These are phyloP conservation scores for Myripristis murdjan DNA, from an alignment of 2,797 vertebrate species.

Conservation along the genomic window DNA sequence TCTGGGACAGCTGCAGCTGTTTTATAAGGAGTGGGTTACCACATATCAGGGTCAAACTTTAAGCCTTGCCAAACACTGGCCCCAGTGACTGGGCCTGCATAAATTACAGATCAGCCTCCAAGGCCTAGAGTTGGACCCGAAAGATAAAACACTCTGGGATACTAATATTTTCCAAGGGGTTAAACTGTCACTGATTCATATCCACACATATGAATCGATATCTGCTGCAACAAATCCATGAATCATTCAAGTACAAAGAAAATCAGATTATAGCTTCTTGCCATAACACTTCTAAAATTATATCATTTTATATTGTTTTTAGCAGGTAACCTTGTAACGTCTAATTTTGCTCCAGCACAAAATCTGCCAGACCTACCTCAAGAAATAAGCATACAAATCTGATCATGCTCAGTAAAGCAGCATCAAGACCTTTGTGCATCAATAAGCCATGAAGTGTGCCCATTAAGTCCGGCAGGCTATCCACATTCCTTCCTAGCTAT, in stretches of 20 bases:
- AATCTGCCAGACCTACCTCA: not conserved
- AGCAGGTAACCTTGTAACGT: not conserved
- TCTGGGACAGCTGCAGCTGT: slow-evolving; percentile 57
- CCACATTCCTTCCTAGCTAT: slow-evolving; percentile 16
- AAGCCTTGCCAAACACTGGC: slow-evolving; percentile 56
- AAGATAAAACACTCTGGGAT: not conserved
- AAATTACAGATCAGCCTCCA: slow-evolving; percentile 51
- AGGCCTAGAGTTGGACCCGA: not conserved
- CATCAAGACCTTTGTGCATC: slow-evolving; percentile 10
- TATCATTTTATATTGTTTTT: not conserved
- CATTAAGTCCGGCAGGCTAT: slow-evolving; percentile 9
- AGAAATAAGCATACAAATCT: not conserved
- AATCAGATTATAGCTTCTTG: not conserved
- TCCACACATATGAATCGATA: not conserved
- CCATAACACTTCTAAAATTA: not conserved
- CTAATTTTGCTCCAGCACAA: not conserved
- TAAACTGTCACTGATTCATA: not conserved
- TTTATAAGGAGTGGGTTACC: slow-evolving; percentile 52
- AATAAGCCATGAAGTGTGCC: slow-evolving; percentile 26
- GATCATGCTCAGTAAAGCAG: not conserved
- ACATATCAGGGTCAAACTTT: slow-evolving; percentile 58
- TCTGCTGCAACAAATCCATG: not conserved
- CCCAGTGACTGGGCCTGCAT: not conserved
- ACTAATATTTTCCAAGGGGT: not conserved
- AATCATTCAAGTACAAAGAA: not conserved